A percentile compares a stretch with the other conserved stretches of the same genome.
Evolutionary conservation across 2,888 invertebrate genomes (phyloP).

Genomic region (Scaptomyza tumidula): DNA sequence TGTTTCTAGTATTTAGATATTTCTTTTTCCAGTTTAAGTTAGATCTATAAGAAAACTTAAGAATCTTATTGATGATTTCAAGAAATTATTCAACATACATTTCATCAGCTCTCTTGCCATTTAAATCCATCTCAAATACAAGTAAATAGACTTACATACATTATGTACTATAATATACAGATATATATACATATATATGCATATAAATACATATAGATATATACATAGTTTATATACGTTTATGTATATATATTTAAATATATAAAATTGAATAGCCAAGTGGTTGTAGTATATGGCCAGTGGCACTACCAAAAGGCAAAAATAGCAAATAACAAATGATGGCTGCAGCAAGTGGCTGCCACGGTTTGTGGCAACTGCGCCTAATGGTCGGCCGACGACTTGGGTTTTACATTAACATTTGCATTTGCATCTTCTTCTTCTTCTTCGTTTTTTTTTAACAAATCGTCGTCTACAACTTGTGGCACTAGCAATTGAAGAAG

Average conservation of each 20-base stretch:
- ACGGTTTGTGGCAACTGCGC: conserved; percentile 55
- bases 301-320: conserved; percentile 27
- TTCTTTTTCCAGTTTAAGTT: too few relatives aligned
- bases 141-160: background rate
- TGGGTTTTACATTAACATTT: conserved; percentile 62
- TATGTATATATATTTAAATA: background rate
- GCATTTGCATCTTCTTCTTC: background rate
- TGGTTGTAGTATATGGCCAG: conserved; percentile 35
- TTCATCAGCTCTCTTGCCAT: background rate
- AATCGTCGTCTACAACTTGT: conserved; percentile 65
- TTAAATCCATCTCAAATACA: background rate
- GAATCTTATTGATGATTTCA: too few relatives aligned
- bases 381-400: conserved; percentile 40
- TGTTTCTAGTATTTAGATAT: too few relatives aligned
- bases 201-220: background rate
- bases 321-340: conserved; percentile 56
- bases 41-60: too few relatives aligned
- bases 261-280: conserved; percentile 33
- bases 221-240: conserved; percentile 4
- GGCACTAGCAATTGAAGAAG: conserved; percentile 67
- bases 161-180: background rate
- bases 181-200: background rate
- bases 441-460: conserved; percentile 63
- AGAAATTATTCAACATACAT: too few relatives aligned
- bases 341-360: conserved; percentile 46